A percentile compares a stretch with the other conserved stretches of the same genome.
Conservation (phyloP, 2,797 vertebrate species). For the Acanthopagrus latus region DNA sequence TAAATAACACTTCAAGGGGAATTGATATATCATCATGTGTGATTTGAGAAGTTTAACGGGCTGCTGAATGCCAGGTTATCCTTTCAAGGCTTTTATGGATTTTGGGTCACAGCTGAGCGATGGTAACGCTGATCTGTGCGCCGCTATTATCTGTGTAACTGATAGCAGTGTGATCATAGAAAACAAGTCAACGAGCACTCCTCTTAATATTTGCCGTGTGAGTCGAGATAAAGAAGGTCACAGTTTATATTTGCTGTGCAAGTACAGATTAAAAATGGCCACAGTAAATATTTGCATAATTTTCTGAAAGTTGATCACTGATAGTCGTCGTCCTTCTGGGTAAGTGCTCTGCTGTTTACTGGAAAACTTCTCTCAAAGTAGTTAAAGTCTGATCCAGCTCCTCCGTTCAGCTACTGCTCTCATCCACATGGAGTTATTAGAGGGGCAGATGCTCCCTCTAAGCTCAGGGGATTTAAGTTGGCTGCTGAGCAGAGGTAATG, state of each 20-base stretch:
- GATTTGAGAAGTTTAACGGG: slow-evolving; percentile 27
- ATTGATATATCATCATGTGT: background rate
- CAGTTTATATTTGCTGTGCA: slow-evolving; percentile 8
- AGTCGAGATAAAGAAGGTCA: slow-evolving; percentile 12
- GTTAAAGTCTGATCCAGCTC: background rate
- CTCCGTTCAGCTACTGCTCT: background rate
- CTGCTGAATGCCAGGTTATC: slow-evolving; percentile 7
- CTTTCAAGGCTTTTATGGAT: background rate
- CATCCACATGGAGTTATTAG: background rate
- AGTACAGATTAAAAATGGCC: background rate
- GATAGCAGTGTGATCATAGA: background rate
- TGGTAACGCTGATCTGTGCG: slow-evolving; percentile 14
- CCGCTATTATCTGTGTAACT: slow-evolving; percentile 3
- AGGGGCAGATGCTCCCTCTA: slow-evolving; percentile 3
- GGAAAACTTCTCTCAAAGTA: background rate
- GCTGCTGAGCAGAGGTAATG: slow-evolving; percentile 59
- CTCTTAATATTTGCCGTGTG: background rate
- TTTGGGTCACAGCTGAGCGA: slow-evolving; percentile 11
- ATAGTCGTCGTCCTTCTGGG: background rate
- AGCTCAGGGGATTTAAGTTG: slow-evolving; percentile 33
- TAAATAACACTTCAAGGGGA: background rate
- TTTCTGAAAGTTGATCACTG: background rate
- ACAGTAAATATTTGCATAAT: background rate
- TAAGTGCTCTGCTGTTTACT: background rate
- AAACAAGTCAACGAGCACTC: background rate